Evolutionary conservation across 1,140 invertebrate genomes (phyloP).

Genomic region (Apocrypta bakeri): DNA sequence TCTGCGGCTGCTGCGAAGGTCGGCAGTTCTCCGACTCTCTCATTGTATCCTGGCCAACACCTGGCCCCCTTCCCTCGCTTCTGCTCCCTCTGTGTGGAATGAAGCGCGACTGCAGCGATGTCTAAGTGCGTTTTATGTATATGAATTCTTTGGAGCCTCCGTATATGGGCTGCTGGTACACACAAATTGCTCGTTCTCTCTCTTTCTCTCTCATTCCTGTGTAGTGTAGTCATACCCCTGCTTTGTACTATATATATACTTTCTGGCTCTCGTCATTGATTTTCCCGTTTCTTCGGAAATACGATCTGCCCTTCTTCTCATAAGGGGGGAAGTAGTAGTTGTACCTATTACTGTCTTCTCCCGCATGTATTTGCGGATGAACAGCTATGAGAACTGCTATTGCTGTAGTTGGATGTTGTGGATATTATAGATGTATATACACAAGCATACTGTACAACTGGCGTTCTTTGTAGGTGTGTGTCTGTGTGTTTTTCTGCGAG

Average conservation of each 20-base stretch:
- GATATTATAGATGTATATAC: background rate
- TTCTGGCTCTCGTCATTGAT: slow-evolving; percentile 11
- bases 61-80: background rate
- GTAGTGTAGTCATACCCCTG: background rate
- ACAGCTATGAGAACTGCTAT: background rate
- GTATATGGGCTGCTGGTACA: background rate
- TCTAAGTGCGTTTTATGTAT: background rate
- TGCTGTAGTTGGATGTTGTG: background rate
- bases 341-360: background rate
- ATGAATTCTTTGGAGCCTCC: background rate
- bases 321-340: no score
- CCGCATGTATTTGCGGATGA: slow-evolving; percentile 14
- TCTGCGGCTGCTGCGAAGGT: slow-evolving; percentile 26
- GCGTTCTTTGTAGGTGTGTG: no score
- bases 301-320: slow-evolving; percentile 16
- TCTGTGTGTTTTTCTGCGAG: background rate
- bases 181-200: background rate
- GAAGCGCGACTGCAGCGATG: background rate
- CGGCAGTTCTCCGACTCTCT: background rate
- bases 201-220: background rate
- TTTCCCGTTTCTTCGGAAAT: slow-evolving; percentile 18
- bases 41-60: slow-evolving; percentile 20
- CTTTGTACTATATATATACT: background rate
- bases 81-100: background rate
- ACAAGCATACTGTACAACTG: background rate